phyloP scores from a whole-genome alignment of 2,888 invertebrate genomes.

The Cantharis rustica region DNA sequence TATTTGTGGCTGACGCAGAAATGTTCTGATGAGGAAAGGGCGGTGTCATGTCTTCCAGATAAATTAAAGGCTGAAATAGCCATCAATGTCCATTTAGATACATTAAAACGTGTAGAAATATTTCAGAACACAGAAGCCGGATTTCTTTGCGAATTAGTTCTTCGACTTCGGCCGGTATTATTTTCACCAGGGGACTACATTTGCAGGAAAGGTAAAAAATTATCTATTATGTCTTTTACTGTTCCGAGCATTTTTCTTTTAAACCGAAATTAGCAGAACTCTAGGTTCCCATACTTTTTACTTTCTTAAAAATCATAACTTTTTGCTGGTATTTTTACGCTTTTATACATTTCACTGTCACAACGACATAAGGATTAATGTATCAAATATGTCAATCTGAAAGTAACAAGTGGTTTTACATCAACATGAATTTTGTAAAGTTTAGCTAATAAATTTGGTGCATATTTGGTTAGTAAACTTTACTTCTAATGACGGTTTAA shows the following conservation, averaged over 20 bases:
- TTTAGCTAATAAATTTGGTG: slow-evolving; percentile 7
- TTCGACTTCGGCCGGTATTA: slow-evolving; percentile 91
- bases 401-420: slow-evolving; percentile 26
- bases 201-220: slow-evolving; percentile 89
- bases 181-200: slow-evolving; percentile 99
- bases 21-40: slow-evolving; percentile 96
- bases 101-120: slow-evolving; percentile 95
- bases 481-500: slow-evolving; percentile 17
- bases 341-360: slow-evolving; percentile 6
- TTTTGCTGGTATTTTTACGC: background rate
- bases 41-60: slow-evolving; percentile 94
- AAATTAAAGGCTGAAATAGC: slow-evolving; percentile 99
- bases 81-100: slow-evolving; percentile 98
- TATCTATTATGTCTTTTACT: background rate
- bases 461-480: slow-evolving; percentile 15
- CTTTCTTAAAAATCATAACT: background rate
- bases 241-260: background rate
- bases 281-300: background rate
- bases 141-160: slow-evolving; percentile 95
- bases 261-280: background rate
- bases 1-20: slow-evolving; percentile 99
- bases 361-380: slow-evolving; percentile 9
- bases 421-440: slow-evolving; percentile 17
- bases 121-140: slow-evolving; percentile 99
- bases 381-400: slow-evolving; percentile 19